phyloP scores from a whole-genome alignment of 2,888 invertebrate genomes.

The Torymus aiolomorphi region DNA sequence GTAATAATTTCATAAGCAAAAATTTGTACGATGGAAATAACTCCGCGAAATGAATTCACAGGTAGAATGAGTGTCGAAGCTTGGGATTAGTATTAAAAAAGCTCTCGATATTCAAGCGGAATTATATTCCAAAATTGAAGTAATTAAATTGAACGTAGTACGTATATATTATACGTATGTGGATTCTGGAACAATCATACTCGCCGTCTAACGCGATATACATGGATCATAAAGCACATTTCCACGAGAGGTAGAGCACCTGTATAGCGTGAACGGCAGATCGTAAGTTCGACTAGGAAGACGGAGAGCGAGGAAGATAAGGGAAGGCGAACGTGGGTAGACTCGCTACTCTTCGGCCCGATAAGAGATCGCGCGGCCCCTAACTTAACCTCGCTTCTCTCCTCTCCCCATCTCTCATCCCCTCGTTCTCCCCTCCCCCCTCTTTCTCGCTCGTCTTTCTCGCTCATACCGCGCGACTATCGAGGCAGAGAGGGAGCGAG shows the following conservation, averaged over 20 bases:
- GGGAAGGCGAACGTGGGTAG: slow-evolving; percentile 70
- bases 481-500: background rate
- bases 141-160: slow-evolving; percentile 42
- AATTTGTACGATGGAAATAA: too few relatives aligned
- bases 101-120: too few relatives aligned
- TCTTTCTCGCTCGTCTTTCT: slow-evolving; percentile 44
- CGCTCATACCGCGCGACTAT: background rate
- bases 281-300: slow-evolving; percentile 55
- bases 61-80: too few relatives aligned
- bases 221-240: slow-evolving; percentile 41
- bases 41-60: too few relatives aligned
- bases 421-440: slow-evolving; percentile 47
- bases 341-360: slow-evolving; percentile 66
- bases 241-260: slow-evolving; percentile 9
- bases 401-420: slow-evolving; percentile 51
- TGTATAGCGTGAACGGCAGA: slow-evolving; percentile 32
- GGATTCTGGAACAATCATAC: slow-evolving; percentile 23
- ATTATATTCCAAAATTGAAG: slow-evolving; percentile 31
- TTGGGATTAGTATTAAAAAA: too few relatives aligned
- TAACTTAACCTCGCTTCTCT: slow-evolving; percentile 66
- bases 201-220: slow-evolving; percentile 18
- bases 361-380: slow-evolving; percentile 70
- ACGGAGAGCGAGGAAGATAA: slow-evolving; percentile 66
- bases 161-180: background rate
- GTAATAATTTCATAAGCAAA: too few relatives aligned